These are phyloP conservation scores for Melipona beecheii DNA, from an alignment of 2,888 invertebrate species.

Conservation along the genomic window DNA sequence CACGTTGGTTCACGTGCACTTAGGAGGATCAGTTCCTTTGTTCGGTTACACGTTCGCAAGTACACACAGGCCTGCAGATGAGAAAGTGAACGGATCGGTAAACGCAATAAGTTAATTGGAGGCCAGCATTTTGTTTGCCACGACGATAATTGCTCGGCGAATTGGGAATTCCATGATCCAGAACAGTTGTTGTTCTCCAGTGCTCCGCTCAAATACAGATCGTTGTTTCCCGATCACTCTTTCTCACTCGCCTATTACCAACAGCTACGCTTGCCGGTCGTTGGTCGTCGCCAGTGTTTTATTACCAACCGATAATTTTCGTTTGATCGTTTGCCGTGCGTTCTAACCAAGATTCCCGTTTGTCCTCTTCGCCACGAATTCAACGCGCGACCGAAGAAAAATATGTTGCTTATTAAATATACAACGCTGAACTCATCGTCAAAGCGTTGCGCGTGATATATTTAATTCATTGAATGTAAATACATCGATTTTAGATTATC, in stretches of 20 bases:
- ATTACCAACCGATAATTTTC: conserved; percentile 18
- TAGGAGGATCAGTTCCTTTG: neutral
- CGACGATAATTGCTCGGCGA: conserved; percentile 60
- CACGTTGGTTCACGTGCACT: neutral
- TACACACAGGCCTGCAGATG: conserved; percentile 22
- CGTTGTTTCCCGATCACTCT: conserved; percentile 30
- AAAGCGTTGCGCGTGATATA: neutral
- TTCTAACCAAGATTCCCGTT: neutral
- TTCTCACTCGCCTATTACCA: neutral
- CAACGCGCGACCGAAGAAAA: neutral
- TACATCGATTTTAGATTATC: neutral
- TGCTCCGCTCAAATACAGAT: conserved; percentile 5
- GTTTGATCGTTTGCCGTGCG: neutral
- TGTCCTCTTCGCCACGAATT: neutral
- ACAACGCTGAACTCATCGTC: neutral
- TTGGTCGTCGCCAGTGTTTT: conserved; percentile 10
- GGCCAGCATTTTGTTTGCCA: conserved; percentile 59
- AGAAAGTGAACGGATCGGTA: conserved; percentile 35
- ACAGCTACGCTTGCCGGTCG: conserved; percentile 9
- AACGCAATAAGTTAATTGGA: conserved; percentile 63
- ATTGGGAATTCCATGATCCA: conserved; percentile 49
- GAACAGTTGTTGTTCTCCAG: conserved; percentile 46
- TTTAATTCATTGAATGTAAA: neutral
- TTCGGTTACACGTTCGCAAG: neutral
- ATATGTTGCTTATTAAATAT: no score